Evolutionary conservation across 1,140 invertebrate species (phyloP).

Genomic region (Pseudomyrmex cubaensis): DNA sequence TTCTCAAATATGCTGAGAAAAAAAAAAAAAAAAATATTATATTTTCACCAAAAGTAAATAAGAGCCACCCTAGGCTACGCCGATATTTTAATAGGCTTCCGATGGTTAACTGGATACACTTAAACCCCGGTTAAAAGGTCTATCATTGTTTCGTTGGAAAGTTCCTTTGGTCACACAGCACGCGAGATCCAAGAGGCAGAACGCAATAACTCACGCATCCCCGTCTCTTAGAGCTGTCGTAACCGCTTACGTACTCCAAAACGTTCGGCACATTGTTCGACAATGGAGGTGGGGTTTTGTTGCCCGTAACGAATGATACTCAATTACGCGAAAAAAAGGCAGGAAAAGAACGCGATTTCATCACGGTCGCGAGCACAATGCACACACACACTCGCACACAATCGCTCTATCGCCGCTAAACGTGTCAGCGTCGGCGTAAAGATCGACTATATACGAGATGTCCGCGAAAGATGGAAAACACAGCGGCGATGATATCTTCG

Average conservation of each 20-base stretch:
- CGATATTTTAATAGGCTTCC: not conserved
- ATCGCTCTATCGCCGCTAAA: conserved; percentile 53
- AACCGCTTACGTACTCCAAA: conserved; percentile 49
- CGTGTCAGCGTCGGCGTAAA: conserved; percentile 52
- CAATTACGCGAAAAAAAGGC: conserved; percentile 59
- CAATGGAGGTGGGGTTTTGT: conserved; percentile 33
- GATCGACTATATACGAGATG: conserved; percentile 31
- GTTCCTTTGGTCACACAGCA: conserved; percentile 16
- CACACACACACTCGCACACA: not conserved
- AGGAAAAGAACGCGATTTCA: conserved; percentile 57
- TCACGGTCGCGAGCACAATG: conserved; percentile 50
- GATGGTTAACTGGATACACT: conserved; percentile 7
- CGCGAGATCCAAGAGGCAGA: conserved; percentile 22
- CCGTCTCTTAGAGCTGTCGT: conserved; percentile 35
- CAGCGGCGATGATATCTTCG: conserved; percentile 25
- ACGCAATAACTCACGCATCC: conserved; percentile 50
- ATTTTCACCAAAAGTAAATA: no score
- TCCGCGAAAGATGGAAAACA: conserved; percentile 23
- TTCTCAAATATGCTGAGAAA: no score
- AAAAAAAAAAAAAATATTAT: no score
- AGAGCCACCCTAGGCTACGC: no score
- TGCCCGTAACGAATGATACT: conserved; percentile 55
- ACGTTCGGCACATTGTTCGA: conserved; percentile 43
- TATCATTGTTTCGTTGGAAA: conserved; percentile 34
- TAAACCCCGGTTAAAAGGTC: not conserved